Evolutionary conservation across 2,113 vertebrate species (phyloP).

Genomic region (Nycticryphes semicollaris): DNA sequence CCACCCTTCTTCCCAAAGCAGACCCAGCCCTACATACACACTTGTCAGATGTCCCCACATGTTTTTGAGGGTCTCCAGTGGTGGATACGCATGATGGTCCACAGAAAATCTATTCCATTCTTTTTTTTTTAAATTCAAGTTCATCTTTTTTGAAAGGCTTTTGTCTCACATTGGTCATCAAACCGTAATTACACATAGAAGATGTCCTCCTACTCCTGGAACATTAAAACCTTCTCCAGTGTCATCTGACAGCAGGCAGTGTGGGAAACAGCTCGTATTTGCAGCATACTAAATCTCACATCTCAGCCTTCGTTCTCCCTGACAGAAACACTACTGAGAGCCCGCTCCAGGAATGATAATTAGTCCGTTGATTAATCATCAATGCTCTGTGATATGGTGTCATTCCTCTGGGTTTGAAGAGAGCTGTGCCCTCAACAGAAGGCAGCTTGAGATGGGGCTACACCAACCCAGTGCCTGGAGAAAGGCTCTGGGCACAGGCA

Average conservation of each 20-base stretch:
- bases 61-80: background rate
- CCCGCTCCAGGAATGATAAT: background rate
- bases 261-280: background rate
- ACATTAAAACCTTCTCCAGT: background rate
- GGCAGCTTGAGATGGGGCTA: fast-evolving
- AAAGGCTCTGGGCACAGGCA: background rate
- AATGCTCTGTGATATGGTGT: background rate
- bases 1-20: background rate
- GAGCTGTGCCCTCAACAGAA: background rate
- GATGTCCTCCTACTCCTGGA: background rate
- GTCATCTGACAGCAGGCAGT: background rate
- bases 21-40: background rate
- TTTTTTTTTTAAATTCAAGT: background rate
- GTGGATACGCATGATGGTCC: background rate
- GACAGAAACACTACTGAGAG: background rate
- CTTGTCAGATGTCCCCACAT: background rate
- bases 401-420: background rate
- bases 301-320: background rate
- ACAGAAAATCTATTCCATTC: background rate
- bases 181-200: background rate
- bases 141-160: background rate
- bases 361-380: background rate
- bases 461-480: background rate
- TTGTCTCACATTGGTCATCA: background rate
- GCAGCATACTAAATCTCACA: background rate